These are phyloP conservation scores for Spinus olivaceus DNA, from an alignment of 2,797 vertebrate species.

Conservation along the genomic window DNA sequence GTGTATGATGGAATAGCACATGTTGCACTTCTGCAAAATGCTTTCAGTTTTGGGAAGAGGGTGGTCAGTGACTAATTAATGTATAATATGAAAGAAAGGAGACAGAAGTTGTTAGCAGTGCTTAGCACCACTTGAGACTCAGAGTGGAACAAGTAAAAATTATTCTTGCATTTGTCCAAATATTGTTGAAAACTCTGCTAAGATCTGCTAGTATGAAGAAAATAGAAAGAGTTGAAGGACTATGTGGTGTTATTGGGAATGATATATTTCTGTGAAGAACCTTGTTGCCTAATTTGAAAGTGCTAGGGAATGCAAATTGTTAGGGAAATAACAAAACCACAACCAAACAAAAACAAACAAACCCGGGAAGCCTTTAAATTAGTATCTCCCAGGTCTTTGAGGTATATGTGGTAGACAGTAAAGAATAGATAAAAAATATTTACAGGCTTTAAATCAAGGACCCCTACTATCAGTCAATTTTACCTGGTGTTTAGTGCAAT, in stretches of 20 bases:
- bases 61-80: background rate
- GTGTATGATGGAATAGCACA: background rate
- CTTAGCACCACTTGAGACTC: background rate
- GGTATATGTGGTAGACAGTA: background rate
- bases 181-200: background rate
- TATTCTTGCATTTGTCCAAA: background rate
- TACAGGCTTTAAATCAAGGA: background rate
- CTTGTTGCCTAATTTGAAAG: background rate
- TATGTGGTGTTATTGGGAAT: background rate
- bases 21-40: background rate
- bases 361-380: background rate
- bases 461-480: background rate
- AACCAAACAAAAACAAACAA: background rate
- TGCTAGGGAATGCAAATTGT: background rate
- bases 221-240: background rate
- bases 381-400: background rate
- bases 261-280: background rate
- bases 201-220: background rate
- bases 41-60: background rate
- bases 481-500: background rate
- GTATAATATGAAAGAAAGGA: background rate
- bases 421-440: background rate
- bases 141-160: background rate
- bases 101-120: background rate
- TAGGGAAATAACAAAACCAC: background rate